Evolutionary conservation across 2,113 vertebrate genomes (phyloP).

Genomic region (Rhabdornis inornatus): DNA sequence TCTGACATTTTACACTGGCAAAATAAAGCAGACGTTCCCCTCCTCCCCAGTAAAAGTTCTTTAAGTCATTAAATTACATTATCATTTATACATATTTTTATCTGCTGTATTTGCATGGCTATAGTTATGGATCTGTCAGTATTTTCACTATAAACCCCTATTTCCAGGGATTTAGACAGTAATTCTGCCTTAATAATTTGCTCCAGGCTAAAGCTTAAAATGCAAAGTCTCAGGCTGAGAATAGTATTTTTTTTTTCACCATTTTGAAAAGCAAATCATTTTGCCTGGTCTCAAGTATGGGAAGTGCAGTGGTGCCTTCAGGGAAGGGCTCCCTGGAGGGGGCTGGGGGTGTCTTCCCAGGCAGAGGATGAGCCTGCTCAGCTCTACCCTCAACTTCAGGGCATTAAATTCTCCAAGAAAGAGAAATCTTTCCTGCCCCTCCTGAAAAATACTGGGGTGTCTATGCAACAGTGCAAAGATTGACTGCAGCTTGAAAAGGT

Average conservation of each 20-base stretch:
- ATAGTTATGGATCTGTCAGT: conserved; percentile 62
- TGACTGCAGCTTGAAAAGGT: not conserved
- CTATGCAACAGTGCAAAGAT: not conserved
- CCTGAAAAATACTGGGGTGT: not conserved
- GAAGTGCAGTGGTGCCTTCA: not conserved
- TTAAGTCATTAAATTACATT: conserved; percentile 68
- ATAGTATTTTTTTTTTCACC: not conserved
- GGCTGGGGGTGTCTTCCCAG: not conserved
- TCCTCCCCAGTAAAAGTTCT: conserved; percentile 59
- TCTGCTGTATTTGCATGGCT: conserved; percentile 65
- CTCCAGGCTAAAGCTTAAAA: conserved; percentile 68
- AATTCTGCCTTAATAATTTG: conserved; percentile 68
- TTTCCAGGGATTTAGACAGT: conserved; percentile 58
- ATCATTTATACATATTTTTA: conserved; percentile 65
- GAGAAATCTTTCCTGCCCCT: not conserved
- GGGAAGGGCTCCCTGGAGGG: conserved; percentile 2
- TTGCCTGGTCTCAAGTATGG: not conserved
- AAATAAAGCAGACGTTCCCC: conserved; percentile 58
- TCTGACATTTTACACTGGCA: conserved; percentile 61
- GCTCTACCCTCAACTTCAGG: not conserved
- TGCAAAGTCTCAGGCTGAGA: conserved; percentile 60
- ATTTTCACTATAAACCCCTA: conserved; percentile 52
- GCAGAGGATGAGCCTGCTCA: not conserved
- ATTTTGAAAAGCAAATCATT: conserved; percentile 60
- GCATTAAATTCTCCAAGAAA: not conserved